Base-by-base conservation (phyloP, 2,113 vertebrate species). In the Corythoichthys haematopterus region DNA sequence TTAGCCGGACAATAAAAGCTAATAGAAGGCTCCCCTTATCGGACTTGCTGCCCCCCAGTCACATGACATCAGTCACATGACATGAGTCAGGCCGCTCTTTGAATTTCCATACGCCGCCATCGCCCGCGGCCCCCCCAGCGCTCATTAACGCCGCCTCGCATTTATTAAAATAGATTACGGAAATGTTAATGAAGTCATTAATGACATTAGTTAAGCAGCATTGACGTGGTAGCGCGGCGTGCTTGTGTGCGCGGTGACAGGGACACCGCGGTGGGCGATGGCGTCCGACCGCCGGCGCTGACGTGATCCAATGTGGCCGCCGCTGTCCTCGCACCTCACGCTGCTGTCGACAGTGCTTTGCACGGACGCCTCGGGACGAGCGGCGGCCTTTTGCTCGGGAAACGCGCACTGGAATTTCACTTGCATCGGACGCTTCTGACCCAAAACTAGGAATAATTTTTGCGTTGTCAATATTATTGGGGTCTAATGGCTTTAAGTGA, bases 171-270 rank as follows among this genome's bases (percentile, higher is more conserved):
- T 91, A 92, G 91, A 93, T 92, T 91, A 92, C 88, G 88, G 84
- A 92, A 93, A 92, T 93, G 92, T 92, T 92, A 93, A 93, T 92
- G 90, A 92, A 92, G 90, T 92, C 90, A 92, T 93, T 93, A 93
- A 93, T 91, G 90, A 93, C 91, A 92, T 93, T 92, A 93, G 91
- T 91, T 93, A 92, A 92, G 89, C 90, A 87, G 92, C 89, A 89
- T 89, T 93, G 92, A 93, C 91, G 92, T 57, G 91, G 90, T 91
- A 91, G 89, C 87, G 70, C 71, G 71, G 71, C 76, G 69, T 80
- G 79, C 77, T 47, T 68, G 74, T 68, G 66, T 13, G 40, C 70
- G 71, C 62, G 86, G 85, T 87, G 89, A 88, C 87, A 90, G 85
- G 83, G 79, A 20, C 74, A 82, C 83, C 68, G 81, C 82, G 82